Evolutionary conservation across 2,113 vertebrate species (phyloP).

Genomic region (Brevimyrus niger): DNA sequence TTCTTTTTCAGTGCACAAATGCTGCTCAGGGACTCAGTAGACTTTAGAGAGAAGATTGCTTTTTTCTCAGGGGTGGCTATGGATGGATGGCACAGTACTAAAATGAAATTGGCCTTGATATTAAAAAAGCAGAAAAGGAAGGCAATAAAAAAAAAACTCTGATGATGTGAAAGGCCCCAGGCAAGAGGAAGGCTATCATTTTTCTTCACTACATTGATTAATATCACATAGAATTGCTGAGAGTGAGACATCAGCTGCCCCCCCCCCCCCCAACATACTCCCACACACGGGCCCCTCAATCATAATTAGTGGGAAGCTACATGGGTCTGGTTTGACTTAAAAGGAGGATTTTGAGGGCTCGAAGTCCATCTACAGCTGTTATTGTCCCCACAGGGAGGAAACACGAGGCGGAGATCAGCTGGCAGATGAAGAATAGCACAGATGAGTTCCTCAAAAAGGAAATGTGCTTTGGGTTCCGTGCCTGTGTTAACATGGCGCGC

Average conservation of each 20-base stretch:
- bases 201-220: slow-evolving; percentile 24
- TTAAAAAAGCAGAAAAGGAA: slow-evolving; percentile 27
- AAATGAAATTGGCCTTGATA: slow-evolving; percentile 34
- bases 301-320: not conserved
- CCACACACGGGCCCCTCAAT: not conserved
- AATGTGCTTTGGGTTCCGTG: not conserved
- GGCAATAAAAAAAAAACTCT: slow-evolving; percentile 23
- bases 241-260: slow-evolving; percentile 21
- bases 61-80: not conserved
- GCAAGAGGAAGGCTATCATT: slow-evolving; percentile 24
- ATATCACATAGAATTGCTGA: slow-evolving; percentile 28
- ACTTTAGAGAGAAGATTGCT: slow-evolving; percentile 4
- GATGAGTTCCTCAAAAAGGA: not conserved
- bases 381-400: not conserved
- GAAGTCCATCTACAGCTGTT: not conserved
- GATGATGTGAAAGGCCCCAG: slow-evolving; percentile 19
- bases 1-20: not conserved
- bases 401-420: not conserved
- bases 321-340: not conserved
- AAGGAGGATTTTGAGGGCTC: not conserved
- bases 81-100: slow-evolving; percentile 12
- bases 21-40: not conserved
- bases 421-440: not conserved
- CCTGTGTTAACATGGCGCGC: not conserved
- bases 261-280: not conserved